A percentile compares a stretch with the other conserved stretches of the same genome.
Evolutionary conservation across 2,888 invertebrate genomes (phyloP).

Genomic region (Minunthozetes semirufus): DNA sequence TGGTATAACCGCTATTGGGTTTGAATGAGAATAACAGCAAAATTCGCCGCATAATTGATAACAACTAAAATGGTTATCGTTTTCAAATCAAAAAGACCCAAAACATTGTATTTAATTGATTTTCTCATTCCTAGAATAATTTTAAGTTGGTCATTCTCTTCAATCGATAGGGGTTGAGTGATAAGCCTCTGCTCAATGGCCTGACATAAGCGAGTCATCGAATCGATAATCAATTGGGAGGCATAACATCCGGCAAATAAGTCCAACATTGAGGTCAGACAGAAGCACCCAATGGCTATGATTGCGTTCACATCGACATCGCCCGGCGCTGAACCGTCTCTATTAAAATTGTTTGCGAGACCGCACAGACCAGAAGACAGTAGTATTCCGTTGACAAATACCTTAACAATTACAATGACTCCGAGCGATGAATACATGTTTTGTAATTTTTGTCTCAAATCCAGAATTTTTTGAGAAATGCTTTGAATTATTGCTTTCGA

Average conservation of each 20-base stretch:
- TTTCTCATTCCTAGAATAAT: background rate
- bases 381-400: background rate
- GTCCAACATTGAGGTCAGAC: background rate
- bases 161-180: background rate
- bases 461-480: background rate
- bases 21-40: background rate
- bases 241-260: background rate
- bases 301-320: background rate
- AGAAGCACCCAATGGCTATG: background rate
- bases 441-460: background rate
- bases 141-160: background rate
- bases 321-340: background rate
- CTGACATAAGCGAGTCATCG: background rate
- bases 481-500: background rate
- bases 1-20: background rate
- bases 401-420: background rate
- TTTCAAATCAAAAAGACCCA: background rate
- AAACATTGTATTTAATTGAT: background rate
- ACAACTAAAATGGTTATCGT: background rate
- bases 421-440: background rate
- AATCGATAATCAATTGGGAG: background rate
- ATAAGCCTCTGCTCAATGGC: background rate
- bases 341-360: background rate
- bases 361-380: background rate
- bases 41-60: background rate